A percentile compares a stretch with the other conserved stretches of the same genome.
Evolutionary conservation across 2,888 invertebrate genomes (phyloP).

Genomic region (Conistra vaccinii): DNA sequence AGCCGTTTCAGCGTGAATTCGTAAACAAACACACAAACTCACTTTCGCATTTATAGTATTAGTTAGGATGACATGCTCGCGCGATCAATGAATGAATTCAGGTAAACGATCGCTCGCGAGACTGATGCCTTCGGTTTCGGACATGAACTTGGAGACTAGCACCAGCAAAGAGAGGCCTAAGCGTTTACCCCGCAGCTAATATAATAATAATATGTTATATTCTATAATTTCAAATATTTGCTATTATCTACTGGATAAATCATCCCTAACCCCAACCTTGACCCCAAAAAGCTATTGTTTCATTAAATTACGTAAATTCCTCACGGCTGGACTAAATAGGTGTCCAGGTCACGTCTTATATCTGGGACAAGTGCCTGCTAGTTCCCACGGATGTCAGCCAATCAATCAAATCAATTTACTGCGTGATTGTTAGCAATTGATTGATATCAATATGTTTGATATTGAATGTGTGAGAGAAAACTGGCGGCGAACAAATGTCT

Average conservation of each 20-base stretch:
- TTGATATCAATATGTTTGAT: constrained; percentile 34
- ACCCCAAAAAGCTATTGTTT: background rate
- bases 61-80: too few relatives aligned
- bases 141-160: background rate
- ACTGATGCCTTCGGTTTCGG: background rate
- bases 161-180: background rate
- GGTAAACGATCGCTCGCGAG: too few relatives aligned
- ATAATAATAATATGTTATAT: background rate
- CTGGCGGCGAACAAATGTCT: constrained; percentile 32
- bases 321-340: background rate
- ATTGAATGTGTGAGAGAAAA: constrained; percentile 47
- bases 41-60: too few relatives aligned
- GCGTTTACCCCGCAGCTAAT: background rate
- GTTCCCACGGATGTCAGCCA: constrained; percentile 23
- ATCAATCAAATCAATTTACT: constrained; percentile 35
- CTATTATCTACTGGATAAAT: background rate
- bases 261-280: background rate
- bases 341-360: background rate
- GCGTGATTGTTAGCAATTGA: constrained; percentile 4
- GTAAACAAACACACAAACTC: too few relatives aligned
- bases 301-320: background rate
- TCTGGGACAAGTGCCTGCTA: background rate
- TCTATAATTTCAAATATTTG: background rate
- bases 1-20: too few relatives aligned
- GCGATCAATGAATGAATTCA: too few relatives aligned